Evolutionary conservation across 2,797 vertebrate genomes (phyloP).

Genomic region (Periparus ater): DNA sequence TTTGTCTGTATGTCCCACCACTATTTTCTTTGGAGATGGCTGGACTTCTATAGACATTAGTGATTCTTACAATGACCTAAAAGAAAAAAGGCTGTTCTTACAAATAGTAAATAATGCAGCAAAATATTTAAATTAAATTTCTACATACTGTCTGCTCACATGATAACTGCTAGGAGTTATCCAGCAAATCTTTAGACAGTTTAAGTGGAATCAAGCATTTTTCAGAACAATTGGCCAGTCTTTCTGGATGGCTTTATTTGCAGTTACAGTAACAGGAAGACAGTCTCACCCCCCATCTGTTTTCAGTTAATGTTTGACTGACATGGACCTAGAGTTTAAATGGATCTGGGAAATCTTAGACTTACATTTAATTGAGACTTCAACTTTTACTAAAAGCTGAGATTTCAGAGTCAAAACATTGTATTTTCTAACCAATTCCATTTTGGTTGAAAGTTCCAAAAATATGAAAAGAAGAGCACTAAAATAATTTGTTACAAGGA

Average conservation of each 20-base stretch:
- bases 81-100: neutral
- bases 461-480: neutral
- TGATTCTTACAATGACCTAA: neutral
- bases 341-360: neutral
- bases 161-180: neutral
- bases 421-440: neutral
- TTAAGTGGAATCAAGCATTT: neutral
- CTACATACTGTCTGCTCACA: neutral
- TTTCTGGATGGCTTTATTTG: neutral
- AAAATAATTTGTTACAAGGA: neutral
- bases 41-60: neutral
- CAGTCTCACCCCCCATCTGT: neutral
- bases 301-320: neutral
- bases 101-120: neutral
- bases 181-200: neutral
- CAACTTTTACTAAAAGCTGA: neutral
- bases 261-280: neutral
- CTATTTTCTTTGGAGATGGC: neutral
- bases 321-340: neutral
- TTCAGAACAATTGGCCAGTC: accelerated
- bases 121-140: neutral
- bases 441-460: neutral
- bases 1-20: accelerated
- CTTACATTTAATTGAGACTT: neutral
- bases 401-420: neutral